These are phyloP conservation scores for Druon quercuslanigerum DNA, from an alignment of 1,140 invertebrate species.

Conservation along the genomic window DNA sequence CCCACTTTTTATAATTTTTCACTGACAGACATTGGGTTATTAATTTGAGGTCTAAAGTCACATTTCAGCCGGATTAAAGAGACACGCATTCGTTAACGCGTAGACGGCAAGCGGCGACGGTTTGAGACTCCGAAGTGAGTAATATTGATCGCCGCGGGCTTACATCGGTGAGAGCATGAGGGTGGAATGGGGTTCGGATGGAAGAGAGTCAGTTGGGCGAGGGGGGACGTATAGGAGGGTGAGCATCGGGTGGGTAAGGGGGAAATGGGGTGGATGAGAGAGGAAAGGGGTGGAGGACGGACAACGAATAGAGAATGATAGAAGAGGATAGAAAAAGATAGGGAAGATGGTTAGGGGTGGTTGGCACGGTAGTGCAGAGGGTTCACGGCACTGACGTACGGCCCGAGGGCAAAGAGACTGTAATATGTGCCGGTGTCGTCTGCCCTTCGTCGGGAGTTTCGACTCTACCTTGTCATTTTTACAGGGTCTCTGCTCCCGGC, in stretches of 20 bases:
- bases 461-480: constrained; percentile 27
- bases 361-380: constrained; percentile 16
- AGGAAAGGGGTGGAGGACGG: not conserved
- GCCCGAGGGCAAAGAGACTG: constrained; percentile 19
- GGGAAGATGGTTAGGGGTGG: not conserved
- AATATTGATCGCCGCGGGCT: constrained; percentile 60
- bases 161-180: constrained; percentile 52
- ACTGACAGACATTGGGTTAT: not conserved
- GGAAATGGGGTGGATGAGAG: not conserved
- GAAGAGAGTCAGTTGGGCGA: constrained; percentile 16
- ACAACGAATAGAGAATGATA: not conserved
- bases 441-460: constrained; percentile 4
- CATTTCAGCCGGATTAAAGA: not conserved
- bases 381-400: not conserved
- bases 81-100: constrained; percentile 3
- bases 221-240: constrained; percentile 19
- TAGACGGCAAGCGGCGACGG: constrained; percentile 18
- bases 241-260: not conserved
- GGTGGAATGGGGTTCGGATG: constrained; percentile 35
- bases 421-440: not conserved
- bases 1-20: too few relatives aligned
- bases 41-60: not conserved
- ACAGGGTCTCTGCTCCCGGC: constrained; percentile 8
- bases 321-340: constrained; percentile 9
- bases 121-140: constrained; percentile 53